Conservation (phyloP, 2,113 vertebrate species). For the Oceanites oceanicus region DNA sequence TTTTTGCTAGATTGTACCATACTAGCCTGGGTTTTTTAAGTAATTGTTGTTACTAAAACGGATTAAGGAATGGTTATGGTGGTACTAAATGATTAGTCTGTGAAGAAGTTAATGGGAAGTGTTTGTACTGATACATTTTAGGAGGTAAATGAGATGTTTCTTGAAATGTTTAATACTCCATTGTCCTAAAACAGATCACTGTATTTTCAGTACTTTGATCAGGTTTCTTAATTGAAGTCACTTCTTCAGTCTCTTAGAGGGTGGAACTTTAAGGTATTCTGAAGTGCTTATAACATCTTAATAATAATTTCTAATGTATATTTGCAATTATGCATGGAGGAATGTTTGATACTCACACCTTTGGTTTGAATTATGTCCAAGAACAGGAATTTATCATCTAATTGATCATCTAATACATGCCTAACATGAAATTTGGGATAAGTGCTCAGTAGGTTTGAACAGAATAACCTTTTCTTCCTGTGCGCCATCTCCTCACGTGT, state of each 20-base stretch:
- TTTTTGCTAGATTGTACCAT: not conserved
- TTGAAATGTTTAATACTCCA: not conserved
- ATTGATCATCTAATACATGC: not conserved
- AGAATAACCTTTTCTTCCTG: not conserved
- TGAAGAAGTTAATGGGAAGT: not conserved
- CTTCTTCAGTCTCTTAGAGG: not conserved
- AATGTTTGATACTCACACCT: not conserved
- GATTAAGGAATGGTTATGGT: not conserved
- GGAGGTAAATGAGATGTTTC: not conserved
- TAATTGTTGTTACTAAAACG: not conserved
- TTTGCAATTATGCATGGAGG: not conserved
- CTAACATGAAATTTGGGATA: not conserved
- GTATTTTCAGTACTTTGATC: not conserved
- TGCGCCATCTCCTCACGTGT: not conserved
- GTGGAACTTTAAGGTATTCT: not conserved
- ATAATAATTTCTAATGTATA: not conserved
- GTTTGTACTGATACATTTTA: not conserved
- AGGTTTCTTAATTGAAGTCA: not conserved
- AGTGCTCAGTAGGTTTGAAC: not conserved
- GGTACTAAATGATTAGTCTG: not conserved
- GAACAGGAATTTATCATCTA: not conserved
- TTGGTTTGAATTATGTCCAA: not conserved
- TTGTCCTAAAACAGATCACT: not conserved
- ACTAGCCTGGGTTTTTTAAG: not conserved
- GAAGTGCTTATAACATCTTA: not conserved